phyloP scores from a whole-genome alignment of 2,797 vertebrate genomes.

The Tadarida brasiliensis region DNA sequence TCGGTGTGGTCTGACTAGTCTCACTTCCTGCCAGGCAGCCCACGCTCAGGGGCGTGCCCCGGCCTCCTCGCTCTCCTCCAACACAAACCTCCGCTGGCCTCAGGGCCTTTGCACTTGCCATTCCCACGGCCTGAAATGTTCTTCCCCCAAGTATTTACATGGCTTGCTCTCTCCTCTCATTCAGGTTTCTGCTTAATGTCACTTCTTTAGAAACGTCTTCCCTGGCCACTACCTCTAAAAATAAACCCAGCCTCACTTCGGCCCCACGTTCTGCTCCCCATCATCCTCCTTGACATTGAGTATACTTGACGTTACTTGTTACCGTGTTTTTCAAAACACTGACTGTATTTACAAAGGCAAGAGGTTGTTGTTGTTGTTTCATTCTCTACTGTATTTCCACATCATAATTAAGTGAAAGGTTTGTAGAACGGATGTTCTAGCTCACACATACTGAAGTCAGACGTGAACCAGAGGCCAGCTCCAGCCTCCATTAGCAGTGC shows the following conservation, averaged over 20 bases:
- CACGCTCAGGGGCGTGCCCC: background rate
- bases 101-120: background rate
- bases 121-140: background rate
- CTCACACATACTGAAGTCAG: background rate
- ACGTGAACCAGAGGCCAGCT: background rate
- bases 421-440: background rate
- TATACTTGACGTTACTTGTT: background rate
- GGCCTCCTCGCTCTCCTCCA: background rate
- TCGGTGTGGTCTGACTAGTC: background rate
- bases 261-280: background rate
- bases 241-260: background rate
- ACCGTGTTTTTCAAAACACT: background rate
- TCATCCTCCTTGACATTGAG: background rate
- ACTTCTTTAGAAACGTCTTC: background rate
- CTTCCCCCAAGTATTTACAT: background rate
- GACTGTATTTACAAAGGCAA: background rate
- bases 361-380: background rate
- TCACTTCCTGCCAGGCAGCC: background rate
- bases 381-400: background rate
- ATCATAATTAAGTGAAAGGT: background rate
- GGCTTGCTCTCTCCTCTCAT: background rate
- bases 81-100: background rate
- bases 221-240: background rate
- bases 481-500: background rate
- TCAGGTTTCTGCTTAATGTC: background rate